Evolutionary conservation across 30 jellyfish, hydroid and myxozoan species (phyloP), one percentile per base, ranked within the genome.

Genomic region (Aurelia aurita complex sp. Pacific): DNA sequence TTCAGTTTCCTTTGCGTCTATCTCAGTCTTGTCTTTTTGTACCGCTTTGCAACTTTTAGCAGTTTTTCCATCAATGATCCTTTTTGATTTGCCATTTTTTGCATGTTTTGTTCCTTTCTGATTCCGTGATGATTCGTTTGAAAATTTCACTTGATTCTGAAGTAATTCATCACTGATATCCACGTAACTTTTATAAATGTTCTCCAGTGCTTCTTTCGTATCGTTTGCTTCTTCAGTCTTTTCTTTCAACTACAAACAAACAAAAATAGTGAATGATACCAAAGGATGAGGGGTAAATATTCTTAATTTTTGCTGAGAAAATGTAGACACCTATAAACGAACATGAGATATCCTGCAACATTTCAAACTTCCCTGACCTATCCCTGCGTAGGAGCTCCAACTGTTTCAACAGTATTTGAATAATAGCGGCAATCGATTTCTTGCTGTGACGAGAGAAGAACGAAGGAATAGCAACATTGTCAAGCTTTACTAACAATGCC

Each of bases 151-250:
- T 23, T 53, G 34, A 14, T 61, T 62, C 42, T 61, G 38, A 13
- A 33, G 54, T 14, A 77, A 2, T 60, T 35, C 79, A 62, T 23
- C 32, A 3, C 17, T 29, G 7, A 77, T 17, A 42, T 77, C 88
- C 8, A 17, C 79, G 10, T 62, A 69, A 53, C 69, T 63, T 18
- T 32, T 83, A 67, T 85, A 85, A 40, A 85, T 57, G 43, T 61
- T n/a, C 13, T n/a, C 16, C 69, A 85, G 38, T n/a, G 88, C 94
- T 29, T 72, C 79, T 34, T 32, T 54, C 23, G 94, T 38, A 74
- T 85, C 94, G 29, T 65, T 62, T 11, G 70, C 77, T 52, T 85
- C 94, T 13, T 52, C 23, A 19, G 82, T 64, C 70, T 76, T 85
- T 32, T 85, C 71, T 67, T 74, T 64, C 36, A 85, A 54, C 94